Conservation (phyloP, 2,888 invertebrate genomes). For the Aelia acuminata region DNA sequence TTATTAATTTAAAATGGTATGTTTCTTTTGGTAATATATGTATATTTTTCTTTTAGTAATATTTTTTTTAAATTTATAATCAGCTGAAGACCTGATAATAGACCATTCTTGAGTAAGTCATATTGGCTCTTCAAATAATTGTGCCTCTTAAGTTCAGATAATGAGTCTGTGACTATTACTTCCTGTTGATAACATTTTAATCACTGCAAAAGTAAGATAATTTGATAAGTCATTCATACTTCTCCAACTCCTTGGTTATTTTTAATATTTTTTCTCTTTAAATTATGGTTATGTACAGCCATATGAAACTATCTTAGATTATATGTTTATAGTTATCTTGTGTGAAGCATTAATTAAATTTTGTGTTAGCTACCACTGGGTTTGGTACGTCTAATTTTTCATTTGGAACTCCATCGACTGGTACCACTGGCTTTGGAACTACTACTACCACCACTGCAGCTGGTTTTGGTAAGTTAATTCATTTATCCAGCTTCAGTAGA, state of each 20-base stretch:
- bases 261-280: neutral
- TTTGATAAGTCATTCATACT: neutral
- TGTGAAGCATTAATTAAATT: neutral
- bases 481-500: neutral
- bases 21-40: no score
- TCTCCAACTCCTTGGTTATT: neutral
- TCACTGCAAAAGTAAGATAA: slow-evolving; percentile 28
- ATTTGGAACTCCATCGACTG: slow-evolving; percentile 68
- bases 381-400: slow-evolving; percentile 65
- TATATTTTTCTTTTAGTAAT: neutral
- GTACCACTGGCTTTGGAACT: slow-evolving; percentile 69
- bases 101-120: neutral
- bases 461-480: slow-evolving; percentile 65
- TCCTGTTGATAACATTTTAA: slow-evolving; percentile 53
- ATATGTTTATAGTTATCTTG: neutral
- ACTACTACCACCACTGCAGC: slow-evolving; percentile 65
- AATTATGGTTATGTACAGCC: neutral
- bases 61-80: neutral
- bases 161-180: neutral
- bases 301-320: neutral
- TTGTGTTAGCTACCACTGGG: slow-evolving; percentile 62
- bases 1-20: neutral
- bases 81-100: slow-evolving; percentile 17
- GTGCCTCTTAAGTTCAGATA: slow-evolving; percentile 1
- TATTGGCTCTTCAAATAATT: slow-evolving; percentile 4